Base-by-base conservation (phyloP, 2,113 vertebrate species). In the Oncorhynchus tshawytscha region DNA sequence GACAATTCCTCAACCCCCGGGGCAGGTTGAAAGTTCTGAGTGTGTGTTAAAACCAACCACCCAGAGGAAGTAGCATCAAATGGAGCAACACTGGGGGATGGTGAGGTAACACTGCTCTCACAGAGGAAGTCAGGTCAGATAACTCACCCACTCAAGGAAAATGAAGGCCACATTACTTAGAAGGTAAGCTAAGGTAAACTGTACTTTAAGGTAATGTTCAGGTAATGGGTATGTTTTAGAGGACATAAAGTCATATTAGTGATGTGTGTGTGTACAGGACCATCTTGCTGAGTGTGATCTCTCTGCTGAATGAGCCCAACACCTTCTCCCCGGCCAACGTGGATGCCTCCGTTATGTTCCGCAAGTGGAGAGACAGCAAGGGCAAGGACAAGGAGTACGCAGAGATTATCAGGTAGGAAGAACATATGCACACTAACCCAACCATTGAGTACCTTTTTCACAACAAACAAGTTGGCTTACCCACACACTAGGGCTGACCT, bases 281-380 rank as follows among this genome's bases (percentile, higher is more conserved):
- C 74, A 99, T 99, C 86, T 90, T 99, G 83, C 94, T 99, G 77
- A 98, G 97, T 67, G 98, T 99, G 79, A 99, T 99, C 92, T 99
- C 98, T 51, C 92, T 99, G 93, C 95, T 99, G 90, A 99, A 99
- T 73, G 97, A 99, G 92, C 98, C 98, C 89, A 99, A 99, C 93
- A 99, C 97, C 12, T 99, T 99, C 90, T 99, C 97, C 15, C 97
- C 97, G 5, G 97, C 97, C 78, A 99, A 99, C 0, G 97, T 99
- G 87, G 97, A 99, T 34, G 97, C 97, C 0, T 99, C 98, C 0
- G 98, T 99, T 83, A 99, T 99, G 97, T 99, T 98, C 92, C 96
- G 97, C 85, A 99, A 98, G 90, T 99, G 98, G 98, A 96, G 97
- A 83, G 97, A 99, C 92, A 99, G 97, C 90, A 98, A 99, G 94